Evolutionary conservation across 2,888 invertebrate species (phyloP), one percentile per base, ranked within the genome.

Genomic region (Autographa gamma): DNA sequence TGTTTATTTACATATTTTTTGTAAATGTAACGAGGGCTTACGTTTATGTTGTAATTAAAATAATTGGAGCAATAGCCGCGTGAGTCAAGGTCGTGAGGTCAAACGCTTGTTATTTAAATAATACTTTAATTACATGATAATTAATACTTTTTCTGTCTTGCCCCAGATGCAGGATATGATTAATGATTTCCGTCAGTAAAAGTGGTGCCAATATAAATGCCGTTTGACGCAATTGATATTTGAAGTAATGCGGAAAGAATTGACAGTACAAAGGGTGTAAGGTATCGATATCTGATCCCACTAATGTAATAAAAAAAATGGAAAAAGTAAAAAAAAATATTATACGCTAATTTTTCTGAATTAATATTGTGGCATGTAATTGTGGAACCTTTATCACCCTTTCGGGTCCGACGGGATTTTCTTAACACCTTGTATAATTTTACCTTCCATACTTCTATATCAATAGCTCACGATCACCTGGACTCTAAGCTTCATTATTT

Each of bases 41-140:
- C 8, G 48, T n/a, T 48, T 48, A 48, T 48, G n/a, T 48, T 48
- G 48, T 48, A 48, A n/a, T 48, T 48, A n/a, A 48, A 48, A 48
- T n/a, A 48, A 48, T 48, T 48, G n/a, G 48, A 48, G 48, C n/a
- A 48, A 48, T 48, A n/a, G n/a, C 48, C 48, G 48, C n/a, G n/a
- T n/a, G 7, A 48, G 48, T 5, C n/a, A 48, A 48, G 48, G 48
- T n/a, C 48, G n/a, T 7, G 48, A 48, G 48, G 48, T 48, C n/a
- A 48, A 48, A 48, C n/a, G 8, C 48, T n/a, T 48, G 48, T 48
- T 48, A 48, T 48, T 48, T 48, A 48, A 48, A 48, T 48, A 48
- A 48, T 48, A 48, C 48, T 48, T 48, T 48, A 48, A 48, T 48
- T 48, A 48, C n/a, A 48, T 48, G 48, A 48, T 48, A 48, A 48